These are phyloP conservation scores for Drosophila formosana DNA, from an alignment of 2,888 invertebrate genomes.

Conservation along the genomic window DNA sequence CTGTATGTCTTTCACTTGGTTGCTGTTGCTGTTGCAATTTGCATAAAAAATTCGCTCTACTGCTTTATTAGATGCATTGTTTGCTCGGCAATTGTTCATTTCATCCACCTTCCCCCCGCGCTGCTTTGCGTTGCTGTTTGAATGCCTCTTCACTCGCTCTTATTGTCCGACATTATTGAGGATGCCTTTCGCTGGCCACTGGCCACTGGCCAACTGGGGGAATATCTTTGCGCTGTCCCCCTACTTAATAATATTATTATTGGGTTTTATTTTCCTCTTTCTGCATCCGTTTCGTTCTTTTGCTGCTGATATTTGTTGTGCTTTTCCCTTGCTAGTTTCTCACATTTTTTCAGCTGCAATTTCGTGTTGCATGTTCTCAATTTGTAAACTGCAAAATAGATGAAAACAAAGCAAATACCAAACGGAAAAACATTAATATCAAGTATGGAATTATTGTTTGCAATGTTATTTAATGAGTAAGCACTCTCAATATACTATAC, in stretches of 20 bases:
- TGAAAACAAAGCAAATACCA: constrained; percentile 10
- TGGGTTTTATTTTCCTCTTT: constrained; percentile 17
- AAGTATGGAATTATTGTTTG: constrained; percentile 6
- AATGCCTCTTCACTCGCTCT: constrained; percentile 10
- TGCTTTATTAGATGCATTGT: constrained; percentile 77
- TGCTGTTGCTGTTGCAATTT: constrained; percentile 42
- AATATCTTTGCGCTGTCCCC: constrained; percentile 8
- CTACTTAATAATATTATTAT: constrained; percentile 24
- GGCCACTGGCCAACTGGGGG: constrained; percentile 36
- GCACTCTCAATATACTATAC: neutral
- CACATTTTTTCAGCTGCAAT: constrained; percentile 51
- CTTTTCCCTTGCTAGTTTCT: constrained; percentile 5
- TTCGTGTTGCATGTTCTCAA: constrained; percentile 56
- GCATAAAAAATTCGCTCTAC: constrained; percentile 65
- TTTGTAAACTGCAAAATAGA: constrained; percentile 62
- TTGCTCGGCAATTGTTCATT: constrained; percentile 60
- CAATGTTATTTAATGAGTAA: constrained; percentile 2
- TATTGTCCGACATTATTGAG: constrained; percentile 33
- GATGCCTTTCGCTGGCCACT: constrained; percentile 29
- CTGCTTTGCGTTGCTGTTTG: constrained; percentile 6
- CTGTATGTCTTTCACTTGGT: constrained; percentile 26
- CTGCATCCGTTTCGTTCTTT: constrained; percentile 17
- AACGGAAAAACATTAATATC: neutral
- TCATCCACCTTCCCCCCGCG: constrained; percentile 14
- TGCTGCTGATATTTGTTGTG: constrained; percentile 22